phyloP scores from a whole-genome alignment of 2,113 vertebrate species.

The Phodopus roborovskii region DNA sequence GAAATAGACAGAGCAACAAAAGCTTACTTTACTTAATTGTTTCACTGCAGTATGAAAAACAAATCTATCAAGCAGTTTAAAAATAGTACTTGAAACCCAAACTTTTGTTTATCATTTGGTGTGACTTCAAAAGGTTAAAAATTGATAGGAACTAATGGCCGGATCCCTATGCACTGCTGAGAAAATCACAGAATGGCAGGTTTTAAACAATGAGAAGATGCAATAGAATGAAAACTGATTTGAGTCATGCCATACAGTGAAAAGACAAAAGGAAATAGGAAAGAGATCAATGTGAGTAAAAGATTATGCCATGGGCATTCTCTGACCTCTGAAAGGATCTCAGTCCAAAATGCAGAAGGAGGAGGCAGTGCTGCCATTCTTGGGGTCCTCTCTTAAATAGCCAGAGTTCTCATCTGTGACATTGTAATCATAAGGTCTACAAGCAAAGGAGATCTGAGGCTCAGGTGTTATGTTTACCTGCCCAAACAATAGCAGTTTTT shows the following conservation, averaged over 20 bases:
- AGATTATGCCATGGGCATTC: neutral
- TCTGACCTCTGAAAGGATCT: neutral
- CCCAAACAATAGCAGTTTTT: neutral
- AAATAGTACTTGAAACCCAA: neutral
- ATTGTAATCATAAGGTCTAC: neutral
- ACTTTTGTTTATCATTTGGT: neutral
- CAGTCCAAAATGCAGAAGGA: neutral
- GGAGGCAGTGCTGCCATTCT: neutral
- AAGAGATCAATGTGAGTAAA: neutral
- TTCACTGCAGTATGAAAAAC: neutral
- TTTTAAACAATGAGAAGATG: neutral
- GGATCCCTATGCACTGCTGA: neutral
- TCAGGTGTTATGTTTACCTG: neutral
- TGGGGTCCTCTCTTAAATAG: neutral
- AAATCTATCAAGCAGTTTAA: neutral
- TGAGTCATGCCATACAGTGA: neutral
- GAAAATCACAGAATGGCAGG: neutral
- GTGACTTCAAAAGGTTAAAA: neutral
- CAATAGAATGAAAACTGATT: neutral
- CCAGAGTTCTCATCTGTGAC: neutral
- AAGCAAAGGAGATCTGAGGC: neutral
- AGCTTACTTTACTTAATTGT: neutral
- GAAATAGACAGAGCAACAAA: neutral
- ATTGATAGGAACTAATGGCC: neutral
- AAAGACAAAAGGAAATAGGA: neutral